These are phyloP conservation scores for Ammospiza nelsoni DNA, from an alignment of 2,113 vertebrate genomes.

Conservation along the genomic window DNA sequence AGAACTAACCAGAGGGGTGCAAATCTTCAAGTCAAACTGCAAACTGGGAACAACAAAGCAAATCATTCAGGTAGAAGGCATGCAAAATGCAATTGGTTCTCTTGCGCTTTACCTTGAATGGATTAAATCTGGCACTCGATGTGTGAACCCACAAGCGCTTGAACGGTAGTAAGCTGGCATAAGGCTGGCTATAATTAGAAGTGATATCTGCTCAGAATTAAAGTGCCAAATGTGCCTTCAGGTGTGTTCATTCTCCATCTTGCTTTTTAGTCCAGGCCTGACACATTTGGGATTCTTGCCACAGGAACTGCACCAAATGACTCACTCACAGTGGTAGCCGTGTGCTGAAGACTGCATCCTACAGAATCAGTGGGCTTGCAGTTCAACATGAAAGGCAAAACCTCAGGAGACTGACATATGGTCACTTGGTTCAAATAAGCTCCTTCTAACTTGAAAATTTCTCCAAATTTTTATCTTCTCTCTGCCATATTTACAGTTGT, in stretches of 20 bases:
- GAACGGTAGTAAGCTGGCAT: slow-evolving; percentile 61
- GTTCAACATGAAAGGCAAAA: slow-evolving; percentile 44
- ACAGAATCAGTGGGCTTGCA: slow-evolving; percentile 37
- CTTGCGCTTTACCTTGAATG: slow-evolving; percentile 50
- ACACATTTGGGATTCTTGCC: slow-evolving; percentile 68
- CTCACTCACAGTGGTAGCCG: slow-evolving; percentile 51
- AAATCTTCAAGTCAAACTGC: slow-evolving; percentile 66
- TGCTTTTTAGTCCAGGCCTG: slow-evolving; percentile 65
- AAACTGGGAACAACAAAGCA: slow-evolving; percentile 67
- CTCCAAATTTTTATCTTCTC: background rate
- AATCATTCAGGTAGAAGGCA: slow-evolving; percentile 67
- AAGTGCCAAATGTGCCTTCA: slow-evolving; percentile 67
- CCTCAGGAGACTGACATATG: slow-evolving; percentile 59
- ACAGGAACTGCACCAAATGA: slow-evolving; percentile 67
- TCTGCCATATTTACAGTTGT: background rate
- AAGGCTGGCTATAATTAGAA: slow-evolving; percentile 67
- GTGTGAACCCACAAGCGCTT: slow-evolving; percentile 22
- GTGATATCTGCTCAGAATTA: slow-evolving; percentile 53
- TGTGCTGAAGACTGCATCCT: slow-evolving; percentile 30
- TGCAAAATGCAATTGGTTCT: slow-evolving; percentile 62
- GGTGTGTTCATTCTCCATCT: slow-evolving; percentile 62
- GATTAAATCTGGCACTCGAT: slow-evolving; percentile 57
- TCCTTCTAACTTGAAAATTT: background rate
- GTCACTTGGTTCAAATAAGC: slow-evolving; percentile 3
- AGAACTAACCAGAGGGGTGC: slow-evolving; percentile 67